Evolutionary conservation across 2,113 vertebrate species (phyloP), one percentile per base, ranked within the genome.

Genomic region (Forbesichthys papilliferus): DNA sequence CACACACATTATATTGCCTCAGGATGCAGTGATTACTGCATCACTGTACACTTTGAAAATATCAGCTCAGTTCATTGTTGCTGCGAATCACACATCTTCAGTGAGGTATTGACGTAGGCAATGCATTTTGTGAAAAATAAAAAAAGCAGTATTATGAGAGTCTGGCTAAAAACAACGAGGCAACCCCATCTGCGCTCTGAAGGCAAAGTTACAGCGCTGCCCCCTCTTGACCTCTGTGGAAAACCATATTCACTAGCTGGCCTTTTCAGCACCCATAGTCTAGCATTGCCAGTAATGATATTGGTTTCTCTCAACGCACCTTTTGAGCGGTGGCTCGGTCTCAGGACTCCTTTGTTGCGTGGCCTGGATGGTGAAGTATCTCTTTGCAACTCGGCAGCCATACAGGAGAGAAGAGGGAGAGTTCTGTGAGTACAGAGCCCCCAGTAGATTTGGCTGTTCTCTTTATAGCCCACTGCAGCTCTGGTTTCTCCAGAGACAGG

Each of bases 271-370:
- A 2, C 63, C 9, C 78, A 66, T 71, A 66, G 75, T 83, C 83
- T 76, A 74, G 75, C 71, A 78, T 68, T 63, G 73, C 76, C 79
- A 52, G 84, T 84, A 82, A 89, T 90, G 86, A 93, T 90, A 91
- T 87, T 89, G 80, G 82, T 90, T 88, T 89, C 90, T 87, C 84
- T 92, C 89, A 89, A 78, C 85, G 61, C 64, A 36, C 71, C 82
- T 81, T 91, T 86, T 84, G 85, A 88, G 83, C 49, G 64, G 68
- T 64, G 63, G 54, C 69, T 47, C 57, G 54, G 75, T 89, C 87
- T 88, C 81, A 82, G 81, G 77, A 55, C 74, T 87, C 84, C 85
- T 89, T 90, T 90, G 88, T 91, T 83, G 71, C 74, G 64, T 16
- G 56, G 71, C 70, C 75, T 80, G 74, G 71, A 80, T 71, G 67